Evolutionary conservation across 2,113 vertebrate species (phyloP).

Genomic region (Anolis sagrei): DNA sequence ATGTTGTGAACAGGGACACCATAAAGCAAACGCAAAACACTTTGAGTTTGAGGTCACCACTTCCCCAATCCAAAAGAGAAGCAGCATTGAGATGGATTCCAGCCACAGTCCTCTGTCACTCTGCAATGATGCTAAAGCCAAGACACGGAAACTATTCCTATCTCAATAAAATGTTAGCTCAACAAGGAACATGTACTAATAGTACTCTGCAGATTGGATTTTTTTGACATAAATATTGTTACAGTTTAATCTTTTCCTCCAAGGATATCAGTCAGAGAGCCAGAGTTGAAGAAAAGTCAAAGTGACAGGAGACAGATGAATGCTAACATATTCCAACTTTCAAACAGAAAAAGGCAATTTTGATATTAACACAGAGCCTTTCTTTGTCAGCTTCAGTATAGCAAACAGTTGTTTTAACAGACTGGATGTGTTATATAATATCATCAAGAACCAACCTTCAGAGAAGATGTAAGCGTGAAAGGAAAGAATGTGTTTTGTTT

Average conservation of each 20-base stretch:
- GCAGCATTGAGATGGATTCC: neutral
- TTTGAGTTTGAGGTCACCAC: neutral
- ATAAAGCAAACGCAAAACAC: neutral
- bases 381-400: constrained; percentile 46
- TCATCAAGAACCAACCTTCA: constrained; percentile 37
- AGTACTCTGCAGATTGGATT: constrained; percentile 25
- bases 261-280: constrained; percentile 31
- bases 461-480: constrained; percentile 12
- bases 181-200: neutral
- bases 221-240: constrained; percentile 44
- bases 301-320: constrained; percentile 53
- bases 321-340: constrained; percentile 49
- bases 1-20: neutral
- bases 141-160: neutral
- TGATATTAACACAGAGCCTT: constrained; percentile 43
- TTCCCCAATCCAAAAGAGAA: neutral
- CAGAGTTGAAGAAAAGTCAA: constrained; percentile 39
- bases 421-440: constrained; percentile 41
- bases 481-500: neutral
- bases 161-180: constrained; percentile 31
- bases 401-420: constrained; percentile 61
- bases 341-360: constrained; percentile 38
- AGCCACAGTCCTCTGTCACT: too few relatives aligned
- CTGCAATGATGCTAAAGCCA: neutral
- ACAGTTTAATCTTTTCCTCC: constrained; percentile 29